Evolutionary conservation across 2,888 invertebrate species (phyloP).

Genomic region (Chloroclysta siterata): DNA sequence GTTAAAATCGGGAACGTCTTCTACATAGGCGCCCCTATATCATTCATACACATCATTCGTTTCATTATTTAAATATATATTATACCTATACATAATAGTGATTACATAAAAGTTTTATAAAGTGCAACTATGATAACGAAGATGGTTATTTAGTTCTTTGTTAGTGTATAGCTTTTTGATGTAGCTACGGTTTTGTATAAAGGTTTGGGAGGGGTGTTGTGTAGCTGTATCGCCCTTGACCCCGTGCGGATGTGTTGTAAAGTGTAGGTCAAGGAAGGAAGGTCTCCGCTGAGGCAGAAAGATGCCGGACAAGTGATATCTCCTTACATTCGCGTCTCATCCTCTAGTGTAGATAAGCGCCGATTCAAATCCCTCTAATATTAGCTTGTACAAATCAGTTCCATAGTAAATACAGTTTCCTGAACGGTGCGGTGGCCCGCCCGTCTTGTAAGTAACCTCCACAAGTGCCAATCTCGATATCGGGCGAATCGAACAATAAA

Average conservation of each 20-base stretch:
- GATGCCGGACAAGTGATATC: constrained; percentile 10
- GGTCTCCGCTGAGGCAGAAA: constrained; percentile 4
- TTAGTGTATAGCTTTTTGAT: constrained; percentile 74
- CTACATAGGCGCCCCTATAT: constrained; percentile 60
- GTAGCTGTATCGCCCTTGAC: constrained; percentile 37
- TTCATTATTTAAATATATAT: constrained; percentile 64
- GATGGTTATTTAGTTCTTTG: constrained; percentile 69
- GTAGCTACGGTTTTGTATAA: constrained; percentile 69
- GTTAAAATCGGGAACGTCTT: constrained; percentile 41
- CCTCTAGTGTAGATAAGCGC: constrained; percentile 43
- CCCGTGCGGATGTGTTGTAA: constrained; percentile 44
- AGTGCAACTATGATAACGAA: constrained; percentile 52
- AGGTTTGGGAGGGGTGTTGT: constrained; percentile 48
- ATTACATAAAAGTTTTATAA: constrained; percentile 56
- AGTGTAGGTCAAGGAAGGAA: constrained; percentile 15
- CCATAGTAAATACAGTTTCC: constrained; percentile 29
- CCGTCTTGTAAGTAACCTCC: constrained; percentile 58
- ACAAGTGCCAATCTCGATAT: constrained; percentile 71
- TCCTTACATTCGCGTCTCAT: constrained; percentile 27
- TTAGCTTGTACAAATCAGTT: constrained; percentile 32
- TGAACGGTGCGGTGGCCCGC: constrained; percentile 16
- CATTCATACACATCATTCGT: constrained; percentile 78
- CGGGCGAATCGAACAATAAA: constrained; percentile 63
- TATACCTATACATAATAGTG: constrained; percentile 49
- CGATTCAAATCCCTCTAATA: constrained; percentile 43